Evolutionary conservation across 2,888 invertebrate genomes (phyloP), one percentile per base, ranked within the genome.

Genomic region (Xanthorhoe spadicearia): DNA sequence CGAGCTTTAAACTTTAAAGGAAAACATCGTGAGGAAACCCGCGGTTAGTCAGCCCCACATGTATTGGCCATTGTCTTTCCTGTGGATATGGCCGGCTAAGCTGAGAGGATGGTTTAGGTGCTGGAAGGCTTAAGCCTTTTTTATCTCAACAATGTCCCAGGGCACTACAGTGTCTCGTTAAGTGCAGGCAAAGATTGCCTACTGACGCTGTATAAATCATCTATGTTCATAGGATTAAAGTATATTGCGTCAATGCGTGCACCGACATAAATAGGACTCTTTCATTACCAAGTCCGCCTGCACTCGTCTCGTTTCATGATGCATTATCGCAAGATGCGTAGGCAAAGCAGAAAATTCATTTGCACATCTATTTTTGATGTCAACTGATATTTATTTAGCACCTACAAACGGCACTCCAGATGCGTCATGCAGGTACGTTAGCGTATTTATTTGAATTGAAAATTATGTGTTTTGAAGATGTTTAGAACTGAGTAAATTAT

Each of bases 281-380:
- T 32, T 43, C 13, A 43, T 43, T 43, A 43, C 38, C 13, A 43
- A 43, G 38, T 43, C 38, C 38, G 13, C 38, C 17, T n/a, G 18
- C 38, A 18, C 49, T 18, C 3, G 17, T 8, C 49, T 18, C 3
- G 17, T 8, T 5, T 50, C 19, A 43, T 38, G 43, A 54, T 61
- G 48, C 61, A 61, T 54, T 38, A 58, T 17, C 10, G 43, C 48
- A 54, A 43, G 35, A 52, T 53, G 56, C 65, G 64, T 64, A 23
- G 60, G 56, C 57, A 49, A 61, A 19, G 49, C 49, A 58, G 18
- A 48, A 48, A 56, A 51, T 23, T 48, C 32, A 38, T 28, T 43
- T n/a, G 38, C 52, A 56, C 23, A 52, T 68, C 38, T 66, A 62
- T 63, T 65, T 58, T 48, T 56, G 63, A 32, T 54, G 38, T 13